Evolutionary conservation across 2,797 vertebrate species (phyloP), one percentile per base, ranked within the genome.

Genomic region (Hephaestus fuliginosus): DNA sequence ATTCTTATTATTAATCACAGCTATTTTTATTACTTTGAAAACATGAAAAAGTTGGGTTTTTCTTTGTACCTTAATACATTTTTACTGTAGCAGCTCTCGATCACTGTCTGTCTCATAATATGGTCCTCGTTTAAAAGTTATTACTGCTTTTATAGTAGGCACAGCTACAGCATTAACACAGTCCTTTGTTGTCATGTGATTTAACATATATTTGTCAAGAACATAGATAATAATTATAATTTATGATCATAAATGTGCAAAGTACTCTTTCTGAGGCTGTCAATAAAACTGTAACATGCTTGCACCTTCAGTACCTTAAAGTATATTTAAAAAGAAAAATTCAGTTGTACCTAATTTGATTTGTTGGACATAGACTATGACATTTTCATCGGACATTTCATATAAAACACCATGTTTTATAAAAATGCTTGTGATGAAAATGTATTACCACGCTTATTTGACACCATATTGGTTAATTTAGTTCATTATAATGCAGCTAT

Each of bases 11-110:
- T 30, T 67, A 4, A 15, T 39, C 18, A 52, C 70, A 39, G 15
- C 49, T 53, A 60, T 44, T 41, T 60, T 8, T 66, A 9, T 9
- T 46, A 33, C 7, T 68, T 73, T 44, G 56, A 44, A 33, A 74
- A n/a, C 20, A 25, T 57, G 1, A 44, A 69, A 63, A 6, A 7
- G 4, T 52, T 70, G 17, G 49, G 36, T 57, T 67, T 12, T 63
- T 63, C 20, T 18, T 71, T 39, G 36, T 39, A 9, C 36, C 36
- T 39, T 33, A 63, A 51, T 22, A 17, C 25, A 46, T 55, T 39
- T 1, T 30, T 25, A 33, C 15, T 22, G 11, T 20, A 22, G 20
- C 33, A 36, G 33, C 33, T 36, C 33, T 4, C 33, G 7, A 36
- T 36, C 33, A 36, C 33, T 36, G 33, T 25, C 20, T 41, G 49